Evolutionary conservation across 2,888 invertebrate species (phyloP).

Genomic region (Caenorhabditis sinica): DNA sequence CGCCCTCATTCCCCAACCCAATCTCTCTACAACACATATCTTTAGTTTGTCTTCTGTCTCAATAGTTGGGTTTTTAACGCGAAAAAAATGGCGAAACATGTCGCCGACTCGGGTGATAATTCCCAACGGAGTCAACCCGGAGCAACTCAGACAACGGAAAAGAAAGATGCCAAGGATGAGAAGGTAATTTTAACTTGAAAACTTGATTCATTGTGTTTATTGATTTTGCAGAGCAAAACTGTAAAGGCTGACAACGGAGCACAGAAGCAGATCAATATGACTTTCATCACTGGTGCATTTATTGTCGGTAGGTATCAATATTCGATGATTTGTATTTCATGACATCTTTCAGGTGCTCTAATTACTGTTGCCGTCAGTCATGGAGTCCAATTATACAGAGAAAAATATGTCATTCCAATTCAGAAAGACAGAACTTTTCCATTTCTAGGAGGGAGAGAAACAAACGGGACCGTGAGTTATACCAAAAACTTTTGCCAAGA

Average conservation of each 20-base stretch:
- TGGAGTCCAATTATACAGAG: slow-evolving; percentile 31
- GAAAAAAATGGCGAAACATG: slow-evolving; percentile 8
- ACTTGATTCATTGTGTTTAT: not conserved
- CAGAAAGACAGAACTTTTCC: slow-evolving; percentile 44
- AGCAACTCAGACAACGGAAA: not conserved
- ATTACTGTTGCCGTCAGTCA: slow-evolving; percentile 23
- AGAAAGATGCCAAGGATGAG: not conserved
- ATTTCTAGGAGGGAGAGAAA: not conserved
- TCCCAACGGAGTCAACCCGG: not conserved
- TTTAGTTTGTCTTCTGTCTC: not conserved
- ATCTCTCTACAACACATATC: slow-evolving; percentile 5
- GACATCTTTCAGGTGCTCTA: slow-evolving; percentile 6
- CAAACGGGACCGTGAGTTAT: not conserved
- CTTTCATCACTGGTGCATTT: not conserved
- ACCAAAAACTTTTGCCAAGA: not conserved
- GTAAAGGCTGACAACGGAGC: not conserved
- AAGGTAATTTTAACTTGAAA: not conserved
- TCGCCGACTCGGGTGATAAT: not conserved
- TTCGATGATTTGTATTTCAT: not conserved
- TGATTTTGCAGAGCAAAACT: not conserved
- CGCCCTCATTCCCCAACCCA: slow-evolving; percentile 9
- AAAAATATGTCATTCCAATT: slow-evolving; percentile 34
- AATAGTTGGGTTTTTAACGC: not conserved
- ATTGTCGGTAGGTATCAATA: not conserved
- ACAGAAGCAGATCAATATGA: not conserved